These are phyloP conservation scores for Adineta ricciae DNA, from an alignment of 2,888 invertebrate species.

Conservation along the genomic window DNA sequence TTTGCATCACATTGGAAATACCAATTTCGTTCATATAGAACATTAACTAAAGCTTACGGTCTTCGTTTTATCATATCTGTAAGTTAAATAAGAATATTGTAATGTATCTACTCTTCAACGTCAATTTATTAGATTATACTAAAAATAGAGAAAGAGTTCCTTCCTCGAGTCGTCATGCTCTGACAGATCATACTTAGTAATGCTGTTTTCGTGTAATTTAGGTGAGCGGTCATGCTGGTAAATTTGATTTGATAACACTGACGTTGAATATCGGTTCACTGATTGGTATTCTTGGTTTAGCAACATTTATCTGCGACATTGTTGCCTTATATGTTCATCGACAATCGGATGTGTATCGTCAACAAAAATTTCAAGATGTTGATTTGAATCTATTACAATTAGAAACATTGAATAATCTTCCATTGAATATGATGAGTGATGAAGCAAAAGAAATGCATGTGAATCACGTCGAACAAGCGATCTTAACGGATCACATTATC, in stretches of 20 bases:
- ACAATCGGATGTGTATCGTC: slow-evolving; percentile 6
- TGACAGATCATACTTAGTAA: too few relatives aligned
- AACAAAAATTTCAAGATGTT: slow-evolving; percentile 19
- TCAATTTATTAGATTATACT: too few relatives aligned
- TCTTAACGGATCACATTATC: neutral
- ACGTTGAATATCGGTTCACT: slow-evolving; percentile 52
- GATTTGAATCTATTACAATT: neutral
- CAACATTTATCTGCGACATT: slow-evolving; percentile 8
- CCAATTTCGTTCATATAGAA: slow-evolving; percentile 41
- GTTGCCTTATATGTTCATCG: slow-evolving; percentile 14
- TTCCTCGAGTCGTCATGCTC: too few relatives aligned
- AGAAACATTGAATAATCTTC: neutral
- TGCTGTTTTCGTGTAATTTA: neutral
- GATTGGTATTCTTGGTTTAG: slow-evolving; percentile 19
- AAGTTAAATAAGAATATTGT: too few relatives aligned
- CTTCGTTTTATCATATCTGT: slow-evolving; percentile 52
- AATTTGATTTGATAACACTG: slow-evolving; percentile 52
- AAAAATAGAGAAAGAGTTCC: too few relatives aligned
- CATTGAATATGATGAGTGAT: neutral
- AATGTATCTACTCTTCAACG: too few relatives aligned
- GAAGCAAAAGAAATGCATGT: neutral
- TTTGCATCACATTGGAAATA: slow-evolving; percentile 42
- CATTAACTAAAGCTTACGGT: slow-evolving; percentile 52
- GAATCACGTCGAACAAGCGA: neutral
- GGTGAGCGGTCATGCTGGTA: slow-evolving; percentile 50